Conservation (phyloP, 1,140 invertebrate species). For the Drosophila bocki region DNA sequence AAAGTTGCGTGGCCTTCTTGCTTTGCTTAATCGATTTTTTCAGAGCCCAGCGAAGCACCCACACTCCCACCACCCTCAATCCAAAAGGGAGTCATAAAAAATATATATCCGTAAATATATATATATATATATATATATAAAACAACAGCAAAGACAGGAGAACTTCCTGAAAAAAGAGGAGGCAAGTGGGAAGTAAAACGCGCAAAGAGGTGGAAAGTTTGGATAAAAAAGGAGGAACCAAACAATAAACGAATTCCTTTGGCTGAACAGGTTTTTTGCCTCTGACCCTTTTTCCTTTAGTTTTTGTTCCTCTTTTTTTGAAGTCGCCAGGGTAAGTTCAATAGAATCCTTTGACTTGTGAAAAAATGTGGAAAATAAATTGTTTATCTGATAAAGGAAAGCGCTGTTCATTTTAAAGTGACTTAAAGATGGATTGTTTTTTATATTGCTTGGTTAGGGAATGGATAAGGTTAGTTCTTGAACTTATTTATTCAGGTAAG, state of each 20-base stretch:
- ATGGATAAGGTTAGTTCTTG: not conserved
- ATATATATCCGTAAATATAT: conserved; percentile 34
- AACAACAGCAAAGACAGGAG: conserved; percentile 27
- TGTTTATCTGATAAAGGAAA: conserved; percentile 6
- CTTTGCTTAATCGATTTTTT: conserved; percentile 47
- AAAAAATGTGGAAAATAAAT: conserved; percentile 2
- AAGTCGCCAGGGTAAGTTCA: conserved; percentile 6
- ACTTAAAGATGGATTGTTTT: not conserved
- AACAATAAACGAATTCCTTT: conserved; percentile 43
- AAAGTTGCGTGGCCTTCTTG: conserved; percentile 34
- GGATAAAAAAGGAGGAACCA: conserved; percentile 17
- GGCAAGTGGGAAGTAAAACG: not conserved
- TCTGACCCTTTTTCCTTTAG: conserved; percentile 18
- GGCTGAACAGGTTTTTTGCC: conserved; percentile 12
- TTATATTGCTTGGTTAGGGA: not conserved
- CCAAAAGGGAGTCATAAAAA: conserved; percentile 37
- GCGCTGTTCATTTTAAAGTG: not conserved
- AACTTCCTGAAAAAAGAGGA: conserved; percentile 4
- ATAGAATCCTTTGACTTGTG: conserved; percentile 12
- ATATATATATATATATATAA: conserved; percentile 23
- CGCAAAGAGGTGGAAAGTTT: conserved; percentile 24
- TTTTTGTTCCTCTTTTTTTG: not conserved
- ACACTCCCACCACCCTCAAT: conserved; percentile 3
- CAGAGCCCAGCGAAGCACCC: conserved; percentile 19
- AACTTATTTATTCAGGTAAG: not conserved